Conservation (phyloP, 2,113 vertebrate species). For the Coptodon bakossiorum region DNA sequence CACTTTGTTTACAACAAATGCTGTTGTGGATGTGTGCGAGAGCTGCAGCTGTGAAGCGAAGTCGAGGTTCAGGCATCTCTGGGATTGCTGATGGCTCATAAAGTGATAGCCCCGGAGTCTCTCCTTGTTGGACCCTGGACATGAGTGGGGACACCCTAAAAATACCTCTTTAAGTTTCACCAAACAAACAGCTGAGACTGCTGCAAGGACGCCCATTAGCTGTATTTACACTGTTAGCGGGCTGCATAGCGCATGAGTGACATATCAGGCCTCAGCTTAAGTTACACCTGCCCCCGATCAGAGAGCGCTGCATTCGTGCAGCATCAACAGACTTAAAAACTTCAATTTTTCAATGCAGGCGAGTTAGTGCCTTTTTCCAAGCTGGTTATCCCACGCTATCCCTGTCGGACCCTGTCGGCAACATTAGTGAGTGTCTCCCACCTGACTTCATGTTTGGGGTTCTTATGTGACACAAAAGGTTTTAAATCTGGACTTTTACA, state of each 20-base stretch:
- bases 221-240: neutral
- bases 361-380: neutral
- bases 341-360: neutral
- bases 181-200: constrained; percentile 37
- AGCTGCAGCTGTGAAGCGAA: constrained; percentile 15
- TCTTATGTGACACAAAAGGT: neutral
- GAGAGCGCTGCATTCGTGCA: neutral
- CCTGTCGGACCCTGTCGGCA: neutral
- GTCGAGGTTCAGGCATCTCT: constrained; percentile 4
- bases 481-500: neutral
- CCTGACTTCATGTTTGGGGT: neutral
- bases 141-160: constrained; percentile 59
- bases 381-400: neutral
- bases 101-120: constrained; percentile 26
- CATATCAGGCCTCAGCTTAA: neutral
- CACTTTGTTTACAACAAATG: neutral
- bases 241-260: neutral
- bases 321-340: neutral
- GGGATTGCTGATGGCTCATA: constrained; percentile 23
- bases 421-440: neutral
- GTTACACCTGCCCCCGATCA: neutral
- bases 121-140: constrained; percentile 9
- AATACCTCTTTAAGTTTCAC: constrained; percentile 54
- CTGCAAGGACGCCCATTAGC: neutral
- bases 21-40: neutral